Base-by-base conservation (phyloP, 2,888 invertebrate genomes). In the Caenorhabditis doughertyi region DNA sequence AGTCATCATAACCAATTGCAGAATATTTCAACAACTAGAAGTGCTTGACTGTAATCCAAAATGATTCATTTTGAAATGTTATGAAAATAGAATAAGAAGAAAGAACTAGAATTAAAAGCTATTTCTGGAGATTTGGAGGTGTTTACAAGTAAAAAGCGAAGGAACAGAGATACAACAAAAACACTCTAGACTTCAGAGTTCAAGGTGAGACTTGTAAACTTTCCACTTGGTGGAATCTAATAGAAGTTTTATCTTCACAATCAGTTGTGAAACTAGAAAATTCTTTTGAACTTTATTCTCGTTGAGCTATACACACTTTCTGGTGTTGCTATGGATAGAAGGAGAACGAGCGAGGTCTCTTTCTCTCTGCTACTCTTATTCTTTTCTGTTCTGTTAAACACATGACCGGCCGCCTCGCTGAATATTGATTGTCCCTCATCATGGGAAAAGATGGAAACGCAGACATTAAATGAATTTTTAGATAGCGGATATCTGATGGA, bases 401-500 rank as follows among this genome's bases (percentile, higher is more conserved):
- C 79, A 79, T 79, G 68, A 70, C 70, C 53, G 56, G 27, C 23
- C 35, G 51, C 62, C 39, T 60, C 77, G 32, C 21, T n/a, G 60
- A 32, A 25, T 70, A 70, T 79, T 55, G 70, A 70, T 64, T 35
- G 35, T 51, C 44, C 25, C 13, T 44, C 58, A 47, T 44, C 35
- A 42, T 32, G 39, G 32, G 13, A n/a, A 29, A 27, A 29, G 56
- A 35, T 18, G 21, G 60, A 49, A 2, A 42, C 58, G 49, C 23
- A 53, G 62, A 60, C 9, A 13, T 21, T 2, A 35, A 53, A 56
- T 13, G 16, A 32, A 44, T 5, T 7, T 29, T 51, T 47, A 71
- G 39, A 64, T 42, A 62, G 79, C 27, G 18, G 11, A 23, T n/a
- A n/a, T n/a, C n/a, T n/a, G 56, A 51, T 13, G n/a, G 7, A 23